A percentile compares a stretch with the other conserved stretches of the same genome.
phyloP scores from a whole-genome alignment of 2,888 invertebrate genomes.

The Globia sparganii region DNA sequence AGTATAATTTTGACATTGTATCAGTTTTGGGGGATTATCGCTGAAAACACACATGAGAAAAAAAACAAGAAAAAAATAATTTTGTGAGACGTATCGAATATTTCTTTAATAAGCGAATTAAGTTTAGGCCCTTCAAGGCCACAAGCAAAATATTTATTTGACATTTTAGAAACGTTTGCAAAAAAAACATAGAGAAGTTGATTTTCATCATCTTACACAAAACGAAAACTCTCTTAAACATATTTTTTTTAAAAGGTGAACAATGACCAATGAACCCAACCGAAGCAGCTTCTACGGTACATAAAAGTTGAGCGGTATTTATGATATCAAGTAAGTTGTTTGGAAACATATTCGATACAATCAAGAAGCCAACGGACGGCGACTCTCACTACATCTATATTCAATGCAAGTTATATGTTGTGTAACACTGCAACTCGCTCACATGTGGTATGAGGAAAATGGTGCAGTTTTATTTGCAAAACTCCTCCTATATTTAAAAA shows the following conservation, averaged over 20 bases:
- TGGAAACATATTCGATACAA: constrained; percentile 32
- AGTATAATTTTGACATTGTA: neutral
- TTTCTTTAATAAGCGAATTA: neutral
- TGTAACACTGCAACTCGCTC: constrained; percentile 41
- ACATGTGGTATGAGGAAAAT: constrained; percentile 31
- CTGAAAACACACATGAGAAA: neutral
- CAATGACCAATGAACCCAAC: constrained; percentile 6
- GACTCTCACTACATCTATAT: constrained; percentile 62
- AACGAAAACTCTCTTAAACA: neutral
- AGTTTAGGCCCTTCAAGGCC: neutral
- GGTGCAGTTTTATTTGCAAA: constrained; percentile 6
- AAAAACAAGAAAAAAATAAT: neutral
- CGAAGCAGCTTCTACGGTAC: constrained; percentile 12
- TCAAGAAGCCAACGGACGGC: constrained; percentile 15
- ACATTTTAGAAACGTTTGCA: neutral
- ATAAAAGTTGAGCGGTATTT: constrained; percentile 18
- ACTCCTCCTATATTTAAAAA: too few species aligned
- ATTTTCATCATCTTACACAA: neutral
- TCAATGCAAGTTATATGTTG: constrained; percentile 52
- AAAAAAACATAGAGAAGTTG: neutral
- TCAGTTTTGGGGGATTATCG: neutral
- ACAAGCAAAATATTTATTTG: neutral
- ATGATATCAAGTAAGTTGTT: constrained; percentile 28
- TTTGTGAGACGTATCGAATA: neutral
- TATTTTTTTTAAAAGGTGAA: neutral